A percentile compares a stretch with the other conserved stretches of the same genome.
These are phyloP conservation scores for Paralichthys olivaceus DNA, from an alignment of 2,113 vertebrate species.

Conservation along the genomic window DNA sequence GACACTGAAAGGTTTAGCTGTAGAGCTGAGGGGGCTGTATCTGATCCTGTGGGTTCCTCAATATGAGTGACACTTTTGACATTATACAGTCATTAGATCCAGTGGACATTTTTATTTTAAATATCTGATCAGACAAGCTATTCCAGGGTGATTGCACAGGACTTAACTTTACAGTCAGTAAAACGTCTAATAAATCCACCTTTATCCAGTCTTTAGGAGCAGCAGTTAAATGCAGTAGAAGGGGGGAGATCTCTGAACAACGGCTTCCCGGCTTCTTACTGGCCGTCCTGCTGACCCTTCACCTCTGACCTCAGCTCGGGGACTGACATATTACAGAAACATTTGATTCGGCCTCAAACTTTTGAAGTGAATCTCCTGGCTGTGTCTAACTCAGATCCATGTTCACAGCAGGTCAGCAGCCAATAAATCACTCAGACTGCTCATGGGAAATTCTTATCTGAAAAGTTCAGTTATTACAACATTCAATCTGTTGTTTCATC, in stretches of 20 bases:
- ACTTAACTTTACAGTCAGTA: background rate
- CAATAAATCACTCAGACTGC: constrained; percentile 47
- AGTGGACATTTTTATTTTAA: background rate
- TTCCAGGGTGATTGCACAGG: background rate
- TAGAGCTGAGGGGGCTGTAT: background rate
- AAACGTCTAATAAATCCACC: background rate
- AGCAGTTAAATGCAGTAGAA: background rate
- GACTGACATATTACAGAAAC: constrained; percentile 22
- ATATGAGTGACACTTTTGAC: background rate
- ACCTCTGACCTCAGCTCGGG: constrained; percentile 51
- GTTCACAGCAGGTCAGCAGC: too few species aligned
- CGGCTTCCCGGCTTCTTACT: constrained; percentile 10
- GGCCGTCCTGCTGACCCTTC: constrained; percentile 26
- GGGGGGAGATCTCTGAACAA: constrained; percentile 1
- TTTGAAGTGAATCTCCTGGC: constrained; percentile 40
- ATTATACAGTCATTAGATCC: background rate
- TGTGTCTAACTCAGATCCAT: constrained; percentile 15
- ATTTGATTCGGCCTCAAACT: constrained; percentile 24
- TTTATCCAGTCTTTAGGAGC: background rate
- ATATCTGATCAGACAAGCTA: background rate
- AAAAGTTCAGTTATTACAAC: too few species aligned
- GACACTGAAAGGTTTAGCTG: background rate
- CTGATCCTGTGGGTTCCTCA: background rate
- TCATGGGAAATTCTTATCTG: background rate
- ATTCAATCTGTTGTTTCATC: too few species aligned